These are phyloP conservation scores for Furnarius figulus DNA, from an alignment of 2,113 vertebrate genomes.

Conservation along the genomic window DNA sequence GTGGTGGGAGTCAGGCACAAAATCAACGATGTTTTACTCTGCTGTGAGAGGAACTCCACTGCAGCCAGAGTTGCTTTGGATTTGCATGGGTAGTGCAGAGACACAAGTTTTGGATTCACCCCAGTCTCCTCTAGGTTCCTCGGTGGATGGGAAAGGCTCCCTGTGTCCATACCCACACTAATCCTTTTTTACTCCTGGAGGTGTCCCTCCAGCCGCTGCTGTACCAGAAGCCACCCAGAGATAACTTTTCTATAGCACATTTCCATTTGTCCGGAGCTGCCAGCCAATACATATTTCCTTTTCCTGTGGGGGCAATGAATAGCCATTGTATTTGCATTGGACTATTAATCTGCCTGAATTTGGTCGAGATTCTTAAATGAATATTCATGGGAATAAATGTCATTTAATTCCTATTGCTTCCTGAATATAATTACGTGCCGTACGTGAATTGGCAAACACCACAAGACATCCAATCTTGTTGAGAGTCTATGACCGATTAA, in stretches of 20 bases:
- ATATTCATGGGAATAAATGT: conserved; percentile 65
- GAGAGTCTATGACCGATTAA: neutral
- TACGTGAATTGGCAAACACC: conserved; percentile 45
- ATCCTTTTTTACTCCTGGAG: neutral
- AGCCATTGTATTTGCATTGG: conserved; percentile 8
- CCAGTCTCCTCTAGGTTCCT: neutral
- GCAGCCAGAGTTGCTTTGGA: neutral
- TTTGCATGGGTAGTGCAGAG: neutral
- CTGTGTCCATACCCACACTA: fast-evolving
- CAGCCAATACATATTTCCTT: conserved; percentile 24
- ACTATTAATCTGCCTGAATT: conserved; percentile 54
- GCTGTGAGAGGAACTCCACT: neutral
- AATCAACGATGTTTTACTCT: neutral
- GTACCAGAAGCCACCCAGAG: neutral
- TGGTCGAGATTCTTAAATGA: conserved; percentile 35
- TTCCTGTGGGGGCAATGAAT: conserved; percentile 37
- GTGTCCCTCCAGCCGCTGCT: neutral
- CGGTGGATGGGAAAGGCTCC: neutral
- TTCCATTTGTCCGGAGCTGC: conserved; percentile 15
- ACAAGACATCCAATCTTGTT: neutral
- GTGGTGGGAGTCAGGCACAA: neutral
- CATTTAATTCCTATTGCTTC: conserved; percentile 58
- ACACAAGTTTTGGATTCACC: neutral
- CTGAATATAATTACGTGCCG: neutral
- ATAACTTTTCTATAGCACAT: neutral